A percentile compares a stretch with the other conserved stretches of the same genome.
Conservation (phyloP, 1,140 invertebrate species). For the Eupeodes corollae region DNA sequence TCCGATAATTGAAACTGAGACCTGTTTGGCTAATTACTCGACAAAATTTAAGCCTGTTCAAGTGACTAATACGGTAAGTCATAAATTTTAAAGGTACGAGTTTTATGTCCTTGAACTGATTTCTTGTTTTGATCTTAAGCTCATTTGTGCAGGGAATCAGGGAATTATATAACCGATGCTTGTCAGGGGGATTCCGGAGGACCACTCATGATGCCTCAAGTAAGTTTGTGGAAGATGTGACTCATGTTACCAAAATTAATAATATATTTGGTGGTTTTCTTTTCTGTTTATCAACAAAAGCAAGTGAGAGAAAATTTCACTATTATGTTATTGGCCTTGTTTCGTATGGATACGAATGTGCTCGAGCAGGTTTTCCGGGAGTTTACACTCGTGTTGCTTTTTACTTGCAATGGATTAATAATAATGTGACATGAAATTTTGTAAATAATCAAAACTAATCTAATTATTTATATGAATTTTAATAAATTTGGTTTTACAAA, state of each 20-base stretch:
- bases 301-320: slow-evolving; percentile 16
- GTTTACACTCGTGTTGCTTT: slow-evolving; percentile 51
- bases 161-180: slow-evolving; percentile 55
- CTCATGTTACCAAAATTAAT: not conserved
- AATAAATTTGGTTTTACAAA: not conserved
- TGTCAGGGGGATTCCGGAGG: slow-evolving; percentile 83
- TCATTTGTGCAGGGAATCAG: slow-evolving; percentile 35
- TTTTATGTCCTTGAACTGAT: not conserved
- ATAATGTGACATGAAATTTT: slow-evolving; percentile 9
- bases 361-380: slow-evolving; percentile 52
- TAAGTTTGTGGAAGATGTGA: slow-evolving; percentile 8
- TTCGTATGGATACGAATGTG: slow-evolving; percentile 59
- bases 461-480: not conserved
- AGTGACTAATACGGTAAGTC: slow-evolving; percentile 27
- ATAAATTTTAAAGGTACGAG: too few species aligned
- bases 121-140: slow-evolving; percentile 14
- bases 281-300: not conserved
- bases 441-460: not conserved
- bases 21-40: slow-evolving; percentile 52
- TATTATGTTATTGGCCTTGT: slow-evolving; percentile 49
- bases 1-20: slow-evolving; percentile 51
- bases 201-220: slow-evolving; percentile 49
- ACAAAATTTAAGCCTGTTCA: slow-evolving; percentile 38
- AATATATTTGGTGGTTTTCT: not conserved
- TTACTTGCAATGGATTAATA: slow-evolving; percentile 33